phyloP scores from a whole-genome alignment of 2,888 invertebrate species.

The Spialia ferax region DNA sequence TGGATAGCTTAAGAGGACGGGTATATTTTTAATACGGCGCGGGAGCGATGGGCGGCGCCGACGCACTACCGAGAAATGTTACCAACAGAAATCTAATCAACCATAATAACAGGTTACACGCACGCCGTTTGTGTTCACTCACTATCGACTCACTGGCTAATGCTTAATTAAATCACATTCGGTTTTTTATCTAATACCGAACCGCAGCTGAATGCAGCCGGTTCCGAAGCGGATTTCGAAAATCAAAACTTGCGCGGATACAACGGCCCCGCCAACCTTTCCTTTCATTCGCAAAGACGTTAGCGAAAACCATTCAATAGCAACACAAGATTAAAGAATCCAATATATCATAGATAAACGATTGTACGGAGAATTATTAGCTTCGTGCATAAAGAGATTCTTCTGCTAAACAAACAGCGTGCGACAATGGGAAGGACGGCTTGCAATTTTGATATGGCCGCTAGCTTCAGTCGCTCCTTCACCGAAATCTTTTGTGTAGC shows the following conservation, averaged over 20 bases:
- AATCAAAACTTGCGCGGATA: conserved; percentile 37
- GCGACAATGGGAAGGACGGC: conserved; percentile 63
- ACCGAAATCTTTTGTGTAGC: conserved; percentile 81
- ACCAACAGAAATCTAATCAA: conserved; percentile 87
- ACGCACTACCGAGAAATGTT: conserved; percentile 85
- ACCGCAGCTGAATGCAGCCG: conserved; percentile 64
- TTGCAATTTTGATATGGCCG: conserved; percentile 69
- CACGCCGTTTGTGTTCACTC: conserved; percentile 81
- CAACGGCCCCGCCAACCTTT: conserved; percentile 38
- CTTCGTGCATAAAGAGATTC: conserved; percentile 70
- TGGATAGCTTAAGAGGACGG: conserved; percentile 79
- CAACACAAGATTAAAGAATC: conserved; percentile 64
- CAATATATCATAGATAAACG: conserved; percentile 79
- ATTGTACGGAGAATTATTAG: conserved; percentile 61
- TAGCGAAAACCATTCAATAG: conserved; percentile 54
- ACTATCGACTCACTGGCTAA: conserved; percentile 78
- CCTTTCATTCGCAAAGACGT: conserved; percentile 51
- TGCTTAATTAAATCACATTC: conserved; percentile 85
- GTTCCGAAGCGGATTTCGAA: conserved; percentile 53
- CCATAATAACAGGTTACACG: conserved; percentile 85
- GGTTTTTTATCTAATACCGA: conserved; percentile 71
- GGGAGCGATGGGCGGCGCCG: conserved; percentile 85
- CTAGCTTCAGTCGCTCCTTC: conserved; percentile 74
- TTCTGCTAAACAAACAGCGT: conserved; percentile 72
- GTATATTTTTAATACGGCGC: conserved; percentile 84